Evolutionary conservation across 1,140 invertebrate species (phyloP).

Genomic region (Drosophila nigrodunni): DNA sequence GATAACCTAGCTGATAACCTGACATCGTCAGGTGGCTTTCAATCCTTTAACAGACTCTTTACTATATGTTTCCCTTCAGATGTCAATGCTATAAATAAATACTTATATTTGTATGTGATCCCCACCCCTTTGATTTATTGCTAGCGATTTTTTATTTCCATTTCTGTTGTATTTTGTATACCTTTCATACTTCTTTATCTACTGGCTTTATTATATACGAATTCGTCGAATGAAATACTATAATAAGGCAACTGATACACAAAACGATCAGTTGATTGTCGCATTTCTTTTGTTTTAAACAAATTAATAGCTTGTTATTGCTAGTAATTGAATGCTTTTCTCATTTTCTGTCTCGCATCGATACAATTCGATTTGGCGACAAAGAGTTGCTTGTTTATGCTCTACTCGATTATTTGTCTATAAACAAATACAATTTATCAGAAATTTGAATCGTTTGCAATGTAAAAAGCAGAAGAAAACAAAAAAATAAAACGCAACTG

Average conservation of each 20-base stretch:
- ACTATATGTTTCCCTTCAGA: background rate
- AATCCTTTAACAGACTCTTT: slow-evolving; percentile 35
- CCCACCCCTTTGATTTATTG: slow-evolving; percentile 9
- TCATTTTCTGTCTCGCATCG: background rate
- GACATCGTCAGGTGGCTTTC: slow-evolving; percentile 4
- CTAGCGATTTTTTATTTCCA: too few relatives aligned
- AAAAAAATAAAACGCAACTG: slow-evolving; percentile 10
- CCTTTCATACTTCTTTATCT: slow-evolving; percentile 37
- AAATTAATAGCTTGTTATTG: slow-evolving; percentile 14
- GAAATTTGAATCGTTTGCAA: slow-evolving; percentile 13
- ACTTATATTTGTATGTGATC: background rate
- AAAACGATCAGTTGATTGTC: slow-evolving; percentile 21
- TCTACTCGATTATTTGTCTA: background rate
- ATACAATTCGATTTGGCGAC: background rate
- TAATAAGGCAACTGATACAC: background rate
- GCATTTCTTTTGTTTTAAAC: slow-evolving; percentile 30
- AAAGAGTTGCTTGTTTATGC: slow-evolving; percentile 20
- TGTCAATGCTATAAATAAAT: slow-evolving; percentile 18
- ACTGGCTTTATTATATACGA: slow-evolving; percentile 41
- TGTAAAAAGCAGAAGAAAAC: background rate
- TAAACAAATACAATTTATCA: background rate
- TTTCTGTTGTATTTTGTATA: slow-evolving; percentile 14
- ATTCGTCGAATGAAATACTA: slow-evolving; percentile 28
- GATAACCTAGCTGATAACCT: slow-evolving; percentile 9
- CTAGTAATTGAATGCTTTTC: slow-evolving; percentile 19